phyloP scores from a whole-genome alignment of 2,113 vertebrate species.

The Brachypteracias leptosomus region DNA sequence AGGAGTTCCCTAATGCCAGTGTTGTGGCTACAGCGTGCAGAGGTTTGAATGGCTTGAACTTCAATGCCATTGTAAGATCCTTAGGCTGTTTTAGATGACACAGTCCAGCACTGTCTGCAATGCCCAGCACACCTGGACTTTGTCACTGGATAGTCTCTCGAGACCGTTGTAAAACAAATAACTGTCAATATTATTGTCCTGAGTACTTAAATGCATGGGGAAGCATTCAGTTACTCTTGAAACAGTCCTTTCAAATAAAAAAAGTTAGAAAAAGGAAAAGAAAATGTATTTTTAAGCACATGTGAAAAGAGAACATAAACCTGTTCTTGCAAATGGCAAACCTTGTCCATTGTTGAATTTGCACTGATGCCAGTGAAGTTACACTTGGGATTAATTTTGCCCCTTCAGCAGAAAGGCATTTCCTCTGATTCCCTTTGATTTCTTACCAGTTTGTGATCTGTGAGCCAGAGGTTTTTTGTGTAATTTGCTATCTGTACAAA shows the following conservation, averaged over 20 bases:
- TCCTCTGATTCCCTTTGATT: conserved; percentile 15
- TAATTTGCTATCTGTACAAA: neutral
- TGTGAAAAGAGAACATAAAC: neutral
- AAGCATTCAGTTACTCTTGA: neutral
- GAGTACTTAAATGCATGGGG: neutral
- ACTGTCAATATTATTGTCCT: neutral
- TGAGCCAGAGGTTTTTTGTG: neutral
- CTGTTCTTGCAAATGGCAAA: neutral
- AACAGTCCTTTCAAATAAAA: neutral
- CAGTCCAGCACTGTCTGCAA: neutral
- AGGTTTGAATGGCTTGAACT: neutral
- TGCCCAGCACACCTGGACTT: neutral
- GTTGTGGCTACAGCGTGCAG: neutral
- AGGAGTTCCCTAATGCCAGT: neutral
- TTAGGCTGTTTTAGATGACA: neutral
- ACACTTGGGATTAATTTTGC: neutral
- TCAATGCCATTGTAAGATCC: neutral
- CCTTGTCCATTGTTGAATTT: neutral
- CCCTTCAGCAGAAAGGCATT: neutral
- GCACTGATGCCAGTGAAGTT: neutral
- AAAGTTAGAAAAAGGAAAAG: neutral
- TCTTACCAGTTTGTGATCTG: conserved; percentile 12
- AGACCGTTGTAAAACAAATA: neutral
- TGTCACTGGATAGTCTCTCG: neutral
- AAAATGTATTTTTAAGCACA: neutral